phyloP scores from a whole-genome alignment of 1,140 invertebrate species.

The Sitobion miscanthi region DNA sequence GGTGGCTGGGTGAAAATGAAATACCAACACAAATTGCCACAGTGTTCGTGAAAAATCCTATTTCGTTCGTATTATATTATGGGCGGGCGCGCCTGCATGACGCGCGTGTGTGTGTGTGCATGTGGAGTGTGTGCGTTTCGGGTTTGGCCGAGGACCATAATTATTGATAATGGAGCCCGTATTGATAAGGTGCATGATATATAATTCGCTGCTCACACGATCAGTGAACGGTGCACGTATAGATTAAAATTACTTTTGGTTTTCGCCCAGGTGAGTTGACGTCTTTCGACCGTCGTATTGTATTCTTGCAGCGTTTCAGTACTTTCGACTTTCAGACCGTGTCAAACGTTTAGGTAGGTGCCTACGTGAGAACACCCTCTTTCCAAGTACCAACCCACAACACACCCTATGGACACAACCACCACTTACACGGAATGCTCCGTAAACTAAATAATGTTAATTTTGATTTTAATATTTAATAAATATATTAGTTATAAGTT shows the following conservation, averaged over 20 bases:
- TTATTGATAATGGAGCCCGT: neutral
- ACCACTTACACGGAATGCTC: too few species aligned
- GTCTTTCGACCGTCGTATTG: neutral
- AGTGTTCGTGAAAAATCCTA: conserved; percentile 15
- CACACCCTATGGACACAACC: too few species aligned
- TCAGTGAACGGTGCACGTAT: neutral
- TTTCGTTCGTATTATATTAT: neutral
- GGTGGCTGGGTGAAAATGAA: conserved; percentile 26
- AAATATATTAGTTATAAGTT: too few species aligned
- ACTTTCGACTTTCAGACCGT: neutral
- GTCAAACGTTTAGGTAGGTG: neutral
- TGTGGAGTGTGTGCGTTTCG: neutral
- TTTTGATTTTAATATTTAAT: too few species aligned
- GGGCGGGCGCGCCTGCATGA: too few species aligned
- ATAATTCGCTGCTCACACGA: too few species aligned
- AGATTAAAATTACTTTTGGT: neutral
- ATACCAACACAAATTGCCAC: conserved; percentile 32
- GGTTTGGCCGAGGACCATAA: neutral
- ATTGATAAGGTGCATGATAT: neutral
- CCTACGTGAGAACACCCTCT: too few species aligned
- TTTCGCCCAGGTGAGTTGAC: neutral
- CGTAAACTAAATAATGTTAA: too few species aligned
- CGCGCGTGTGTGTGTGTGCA: neutral
- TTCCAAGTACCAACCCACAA: too few species aligned
- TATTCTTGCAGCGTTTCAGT: neutral